Evolutionary conservation across 2,888 invertebrate species (phyloP).

Genomic region (Agonopterix alstromeriana): DNA sequence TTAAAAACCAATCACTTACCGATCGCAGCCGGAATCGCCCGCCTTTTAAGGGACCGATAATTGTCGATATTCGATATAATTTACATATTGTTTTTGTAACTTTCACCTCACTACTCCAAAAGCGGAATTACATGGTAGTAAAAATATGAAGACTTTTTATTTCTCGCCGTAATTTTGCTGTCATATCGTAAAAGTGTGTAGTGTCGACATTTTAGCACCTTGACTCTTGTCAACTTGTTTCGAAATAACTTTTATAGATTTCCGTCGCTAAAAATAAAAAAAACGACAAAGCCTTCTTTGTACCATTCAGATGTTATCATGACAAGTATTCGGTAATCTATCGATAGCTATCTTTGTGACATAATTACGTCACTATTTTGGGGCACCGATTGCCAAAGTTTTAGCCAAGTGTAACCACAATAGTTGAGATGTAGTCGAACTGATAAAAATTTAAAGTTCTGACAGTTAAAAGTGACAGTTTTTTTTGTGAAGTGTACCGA

Average conservation of each 20-base stretch:
- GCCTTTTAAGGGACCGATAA: constrained; percentile 62
- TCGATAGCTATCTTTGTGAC: no score
- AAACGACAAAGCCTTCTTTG: no score
- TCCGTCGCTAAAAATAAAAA: no score
- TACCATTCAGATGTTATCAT: no score
- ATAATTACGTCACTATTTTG: no score
- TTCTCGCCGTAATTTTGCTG: constrained; percentile 17
- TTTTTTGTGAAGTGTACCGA: constrained; percentile 35
- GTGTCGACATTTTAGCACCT: not conserved
- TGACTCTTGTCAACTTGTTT: no score
- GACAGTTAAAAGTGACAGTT: not conserved
- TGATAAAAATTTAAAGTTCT: no score
- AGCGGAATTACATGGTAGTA: not conserved
- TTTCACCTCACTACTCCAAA: constrained; percentile 44
- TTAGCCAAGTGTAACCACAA: no score
- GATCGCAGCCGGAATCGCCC: constrained; percentile 48
- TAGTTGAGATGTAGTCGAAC: no score
- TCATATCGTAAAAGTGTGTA: constrained; percentile 9
- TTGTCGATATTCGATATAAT: constrained; percentile 51
- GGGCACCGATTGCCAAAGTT: no score
- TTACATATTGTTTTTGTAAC: constrained; percentile 53
- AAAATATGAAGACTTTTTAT: constrained; percentile 1
- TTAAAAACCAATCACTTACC: constrained; percentile 66
- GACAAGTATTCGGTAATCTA: no score
- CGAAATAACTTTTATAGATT: no score